These are phyloP conservation scores for Ammodytes dubius DNA, from an alignment of 2,113 vertebrate species.

Conservation along the genomic window DNA sequence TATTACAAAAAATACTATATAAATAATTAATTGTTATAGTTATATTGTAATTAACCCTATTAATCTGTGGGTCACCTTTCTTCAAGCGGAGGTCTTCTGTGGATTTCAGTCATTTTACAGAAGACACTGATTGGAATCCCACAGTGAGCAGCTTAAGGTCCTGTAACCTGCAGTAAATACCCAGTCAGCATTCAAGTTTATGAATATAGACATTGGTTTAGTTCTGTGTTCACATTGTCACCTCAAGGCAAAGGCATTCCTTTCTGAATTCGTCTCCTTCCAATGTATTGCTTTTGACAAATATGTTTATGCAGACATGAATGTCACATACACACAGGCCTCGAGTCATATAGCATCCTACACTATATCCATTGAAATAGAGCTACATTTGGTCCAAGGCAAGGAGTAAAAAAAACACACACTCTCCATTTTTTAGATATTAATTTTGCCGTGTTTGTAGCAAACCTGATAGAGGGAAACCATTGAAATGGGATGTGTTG, in stretches of 20 bases:
- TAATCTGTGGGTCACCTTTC: slow-evolving; percentile 21
- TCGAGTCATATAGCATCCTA: background rate
- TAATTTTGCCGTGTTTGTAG: slow-evolving; percentile 17
- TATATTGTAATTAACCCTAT: background rate
- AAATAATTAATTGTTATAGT: no score
- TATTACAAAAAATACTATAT: no score
- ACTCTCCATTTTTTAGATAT: slow-evolving; percentile 1
- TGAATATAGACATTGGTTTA: slow-evolving; percentile 66
- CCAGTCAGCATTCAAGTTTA: slow-evolving; percentile 54
- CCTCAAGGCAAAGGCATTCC: slow-evolving; percentile 32
- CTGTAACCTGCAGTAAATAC: slow-evolving; percentile 54
- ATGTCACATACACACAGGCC: background rate
- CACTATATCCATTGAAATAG: background rate
- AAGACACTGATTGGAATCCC: slow-evolving; percentile 28
- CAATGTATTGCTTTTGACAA: slow-evolving; percentile 4
- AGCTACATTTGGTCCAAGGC: background rate
- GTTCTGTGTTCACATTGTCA: slow-evolving; percentile 43
- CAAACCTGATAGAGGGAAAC: slow-evolving; percentile 38
- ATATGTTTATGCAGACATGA: slow-evolving; percentile 8
- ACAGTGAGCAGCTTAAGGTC: slow-evolving; percentile 33
- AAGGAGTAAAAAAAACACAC: background rate
- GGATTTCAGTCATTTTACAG: slow-evolving; percentile 30
- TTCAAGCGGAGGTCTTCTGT: slow-evolving; percentile 15
- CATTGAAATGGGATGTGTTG: slow-evolving; percentile 2
- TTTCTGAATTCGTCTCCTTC: background rate